Evolutionary conservation across 2,888 invertebrate species (phyloP), one percentile per base, ranked within the genome.

Genomic region (Ommatoiulus sabulosus): DNA sequence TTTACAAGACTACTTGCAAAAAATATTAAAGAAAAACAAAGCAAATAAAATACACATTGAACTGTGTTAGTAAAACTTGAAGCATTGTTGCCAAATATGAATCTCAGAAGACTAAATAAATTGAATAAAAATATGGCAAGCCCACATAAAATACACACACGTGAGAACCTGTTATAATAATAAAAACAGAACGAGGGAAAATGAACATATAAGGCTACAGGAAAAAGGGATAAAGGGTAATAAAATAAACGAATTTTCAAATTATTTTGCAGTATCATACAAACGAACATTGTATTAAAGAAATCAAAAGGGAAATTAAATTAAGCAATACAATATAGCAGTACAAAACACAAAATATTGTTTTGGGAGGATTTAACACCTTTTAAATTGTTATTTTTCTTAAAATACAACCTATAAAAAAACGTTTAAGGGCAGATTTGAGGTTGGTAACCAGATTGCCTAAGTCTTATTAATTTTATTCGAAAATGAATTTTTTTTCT

Each of bases 51-150:
- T 52, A 72, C 72, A 72, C 72, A 72, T 72, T 72, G 72, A 72
- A 72, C 72, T 72, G 72, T 72, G 72, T 72, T 72, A 72, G 72
- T 72, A 72, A 72, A 72, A 72, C 24, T 72, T 72, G 72, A 24
- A 72, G 72, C 72, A 24, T 24, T 24, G 72, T 72, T 72, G 72
- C 72, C 72, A 72, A 72, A 72, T 24, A n/a, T 24, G 24, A 20
- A 72, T n/a, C 24, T 24, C 24, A 72, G n/a, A 24, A 72, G 72
- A 24, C 72, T 72, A 72, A 72, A 72, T 72, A 72, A 12, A 24
- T 24, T 7, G 72, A 72, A 72, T 72, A 72, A 72, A 72, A 72
- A 72, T 72, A 72, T 72, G 72, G 72, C 72, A 72, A 72, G 24
- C 72, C 72, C 10, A 24, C 72, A 72, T 72, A 72, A 72, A 72